Base-by-base conservation (phyloP, 23 tunicate species). In the Styela clava region DNA sequence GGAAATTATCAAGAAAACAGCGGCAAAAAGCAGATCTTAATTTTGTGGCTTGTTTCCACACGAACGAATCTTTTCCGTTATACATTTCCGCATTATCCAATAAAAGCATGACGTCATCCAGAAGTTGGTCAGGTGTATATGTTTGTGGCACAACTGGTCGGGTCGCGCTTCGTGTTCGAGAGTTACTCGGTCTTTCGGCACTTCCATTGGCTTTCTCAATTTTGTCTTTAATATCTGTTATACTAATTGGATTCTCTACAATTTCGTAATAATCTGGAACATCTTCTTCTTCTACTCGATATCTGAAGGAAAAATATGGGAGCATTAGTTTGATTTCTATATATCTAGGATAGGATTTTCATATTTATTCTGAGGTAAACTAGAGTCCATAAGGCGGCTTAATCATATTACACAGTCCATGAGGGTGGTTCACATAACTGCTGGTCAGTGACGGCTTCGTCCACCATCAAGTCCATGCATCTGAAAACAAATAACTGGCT, bases 31-130 rank as follows among this genome's bases (percentile, higher is more conserved):
- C 78, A 77, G 74, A 56, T 33, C 81, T 78, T 52, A 87, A 32
- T 63, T 82, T 82, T 18, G 26, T 21, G 2, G 85, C 86, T 52
- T 87, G 85, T 37, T 77, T 74, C 83, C 64, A 35, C 0, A 33
- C 86, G 67, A 37, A 74, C 32, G 91, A 87, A 37, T 87, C 91
- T 33, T 34, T 74, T 9, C 80, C 86, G 28, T 87, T 87, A 56
- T 87, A 87, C 30, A 61, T 24, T 30, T 33, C n/a, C 32, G 91
- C 91, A 68, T 87, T 87, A 68, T 87, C 86, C 0, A 82, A 71
- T 70, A 87, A 52, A 23, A 79, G 83, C 22, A 70, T 61, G 1
- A 87, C 2, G 78, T 87, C 91, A 22, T 82, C 86, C 36, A 87
- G 64, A 68, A 87, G 32, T 22, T 79, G 83, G 24, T 64, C 62